Evolutionary conservation across 2,797 vertebrate genomes (phyloP), one percentile per base, ranked within the genome.

Genomic region (Lutjanus campechanus): DNA sequence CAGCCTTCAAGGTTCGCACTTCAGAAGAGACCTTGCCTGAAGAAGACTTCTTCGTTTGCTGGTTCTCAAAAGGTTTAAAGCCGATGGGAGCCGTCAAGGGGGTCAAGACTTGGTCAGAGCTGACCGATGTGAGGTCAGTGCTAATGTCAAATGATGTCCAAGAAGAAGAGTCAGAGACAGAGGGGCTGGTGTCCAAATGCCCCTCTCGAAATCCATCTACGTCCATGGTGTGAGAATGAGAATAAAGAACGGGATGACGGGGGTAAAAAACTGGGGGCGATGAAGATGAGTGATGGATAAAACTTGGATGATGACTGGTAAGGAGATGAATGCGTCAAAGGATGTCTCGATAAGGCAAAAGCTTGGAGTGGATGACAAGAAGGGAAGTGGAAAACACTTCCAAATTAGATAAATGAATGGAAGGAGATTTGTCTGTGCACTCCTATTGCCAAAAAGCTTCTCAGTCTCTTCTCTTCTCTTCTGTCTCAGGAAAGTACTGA

Each of bases 41-140:
- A 19, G 36, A 43, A 4, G 41, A 46, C 51, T 41, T 86, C 64
- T 56, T 77, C 0, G 19, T 41, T 4, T 6, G 44, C 3, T 1
- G 79, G 36, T 83, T 64, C 20, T 76, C 77, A 0, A 76, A 46
- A 1, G 11, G 63, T 55, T 77, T 69, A 8, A 51, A 62, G 73
- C 47, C 13, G 4, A n/a, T 4, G 19, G 46, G 74, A 20, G 72
- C 61, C 0, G 82, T 75, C 54, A 85, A 11, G 0, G 92, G 90
- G 17, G 84, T 92, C 19, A 40, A 20, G 65, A 47, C 41, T 3
- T 77, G 88, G 59, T 92, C 90, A 0, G 92, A 92, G 82, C 85
- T 74, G 75, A 93, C 29, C 9, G 93, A 95, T 5, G 91, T 93
- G 56, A 92, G 84, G 79, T 93, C 94, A 41, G 91, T 91, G 75